phyloP scores from a whole-genome alignment of 1,140 invertebrate species.

The Philaenus spumarius region DNA sequence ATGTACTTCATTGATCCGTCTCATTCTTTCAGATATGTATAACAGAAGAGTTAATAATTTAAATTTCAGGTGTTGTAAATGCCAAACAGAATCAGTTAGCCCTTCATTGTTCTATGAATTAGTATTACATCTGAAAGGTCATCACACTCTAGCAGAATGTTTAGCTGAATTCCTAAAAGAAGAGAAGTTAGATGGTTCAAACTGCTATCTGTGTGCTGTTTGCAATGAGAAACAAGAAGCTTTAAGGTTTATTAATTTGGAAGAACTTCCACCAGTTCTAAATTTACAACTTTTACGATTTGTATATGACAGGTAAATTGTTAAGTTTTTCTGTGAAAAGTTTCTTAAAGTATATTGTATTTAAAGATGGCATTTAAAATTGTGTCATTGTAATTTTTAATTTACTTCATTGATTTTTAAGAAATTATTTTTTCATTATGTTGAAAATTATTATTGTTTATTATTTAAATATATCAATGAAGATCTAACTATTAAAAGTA shows the following conservation, averaged over 20 bases:
- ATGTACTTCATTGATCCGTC: no score
- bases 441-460: no score
- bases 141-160: conserved; percentile 51
- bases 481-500: no score
- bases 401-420: no score
- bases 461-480: no score
- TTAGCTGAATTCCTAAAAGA: conserved; percentile 57
- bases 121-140: conserved; percentile 50
- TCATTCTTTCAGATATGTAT: no score
- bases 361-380: no score
- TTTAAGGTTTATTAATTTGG: conserved; percentile 50
- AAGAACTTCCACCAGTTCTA: conserved; percentile 57
- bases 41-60: no score
- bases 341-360: no score
- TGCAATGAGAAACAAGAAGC: conserved; percentile 60
- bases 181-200: conserved; percentile 56
- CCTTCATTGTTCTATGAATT: conserved; percentile 60
- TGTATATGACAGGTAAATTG: conserved; percentile 53
- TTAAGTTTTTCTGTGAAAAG: no score
- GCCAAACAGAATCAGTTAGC: conserved; percentile 49
- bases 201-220: conserved; percentile 56
- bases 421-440: no score
- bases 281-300: conserved; percentile 63
- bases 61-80: conserved; percentile 49
- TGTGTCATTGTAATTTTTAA: no score